Evolutionary conservation across 2,113 vertebrate genomes (phyloP), one percentile per base, ranked within the genome.

Genomic region (Peromyscus polionotus): DNA sequence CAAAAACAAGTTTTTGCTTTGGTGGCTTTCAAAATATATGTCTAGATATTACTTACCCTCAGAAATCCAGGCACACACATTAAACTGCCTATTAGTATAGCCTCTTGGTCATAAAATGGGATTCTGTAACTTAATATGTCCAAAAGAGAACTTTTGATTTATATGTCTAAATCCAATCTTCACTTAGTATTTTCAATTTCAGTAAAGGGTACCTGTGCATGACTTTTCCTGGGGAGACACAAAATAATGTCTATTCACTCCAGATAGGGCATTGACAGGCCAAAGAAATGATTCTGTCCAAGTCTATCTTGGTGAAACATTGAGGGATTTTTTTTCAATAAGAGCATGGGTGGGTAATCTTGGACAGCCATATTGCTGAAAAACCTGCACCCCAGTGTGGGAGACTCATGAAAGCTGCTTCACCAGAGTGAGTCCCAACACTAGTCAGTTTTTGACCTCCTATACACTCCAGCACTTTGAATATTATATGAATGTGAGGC

Each of bases 91-190:
- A 88, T 65, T 90, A 80, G 42, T 39, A 83, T 91, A 90, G 39
- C 11, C 33, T 70, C 22, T 91, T 91, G 33, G 33, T 68, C 20
- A 73, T 75, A 88, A 91, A 91, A 95, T 42, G 75, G n/a, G 77
- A 91, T 88, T 94, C 45, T 91, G 16, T 63, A 91, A 70, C 8
- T 68, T 85, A 92, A 63, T 72, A 61, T 95, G 28, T 88, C 51
- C 22, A 88, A 93, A 93, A 76, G 28, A 88, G 36, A 87, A 90
- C n/a, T 95, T 70, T 75, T 90, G 73, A 90, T 73, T 93, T 83
- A 84, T 42, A 13, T 73, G 31, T 97, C 36, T n/a, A 88, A 93
- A 91, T 24, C 10, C 24, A 95, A 73, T 76, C 51, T 81, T 91
- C 68, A 95, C 33, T 54, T 22, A 42, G 42, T 86, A 45, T 90